These are phyloP conservation scores for Ochotona princeps DNA, from an alignment of 2,113 vertebrate species.

Conservation along the genomic window DNA sequence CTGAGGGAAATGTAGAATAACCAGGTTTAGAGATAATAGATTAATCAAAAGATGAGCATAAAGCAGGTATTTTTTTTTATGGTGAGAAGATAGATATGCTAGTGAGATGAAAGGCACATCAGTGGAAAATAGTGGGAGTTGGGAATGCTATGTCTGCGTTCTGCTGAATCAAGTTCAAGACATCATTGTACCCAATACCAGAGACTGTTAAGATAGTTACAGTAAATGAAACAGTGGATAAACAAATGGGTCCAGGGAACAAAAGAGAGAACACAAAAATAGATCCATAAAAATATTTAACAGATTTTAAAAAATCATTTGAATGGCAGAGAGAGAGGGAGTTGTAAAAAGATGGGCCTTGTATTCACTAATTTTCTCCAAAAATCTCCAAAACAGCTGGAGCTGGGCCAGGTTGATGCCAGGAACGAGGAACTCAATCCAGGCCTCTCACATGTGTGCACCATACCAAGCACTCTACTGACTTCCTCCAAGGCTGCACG, in stretches of 20 bases:
- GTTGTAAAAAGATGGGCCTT: too few relatives aligned
- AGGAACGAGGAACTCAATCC: too few relatives aligned
- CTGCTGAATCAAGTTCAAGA: not conserved
- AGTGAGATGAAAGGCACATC: not conserved
- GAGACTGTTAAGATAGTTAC: not conserved
- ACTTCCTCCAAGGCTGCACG: too few relatives aligned
- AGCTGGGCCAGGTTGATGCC: too few relatives aligned
- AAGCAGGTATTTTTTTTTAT: not conserved
- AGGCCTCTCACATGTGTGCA: too few relatives aligned
- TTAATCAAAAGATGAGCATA: not conserved
- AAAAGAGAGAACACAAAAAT: not conserved
- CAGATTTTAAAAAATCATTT: not conserved
- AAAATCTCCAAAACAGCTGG: too few relatives aligned
- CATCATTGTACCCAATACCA: not conserved
- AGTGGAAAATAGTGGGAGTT: not conserved
- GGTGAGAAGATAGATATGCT: not conserved
- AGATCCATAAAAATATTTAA: not conserved
- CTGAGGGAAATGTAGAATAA: not conserved
- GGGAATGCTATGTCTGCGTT: not conserved
- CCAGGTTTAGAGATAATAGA: not conserved
- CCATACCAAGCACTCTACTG: too few relatives aligned
- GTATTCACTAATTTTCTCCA: too few relatives aligned
- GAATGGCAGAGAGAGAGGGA: too few relatives aligned
- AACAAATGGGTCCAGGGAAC: not conserved
- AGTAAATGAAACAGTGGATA: not conserved